Conservation (phyloP, 2,113 vertebrate genomes). For the Butorides virescens region DNA sequence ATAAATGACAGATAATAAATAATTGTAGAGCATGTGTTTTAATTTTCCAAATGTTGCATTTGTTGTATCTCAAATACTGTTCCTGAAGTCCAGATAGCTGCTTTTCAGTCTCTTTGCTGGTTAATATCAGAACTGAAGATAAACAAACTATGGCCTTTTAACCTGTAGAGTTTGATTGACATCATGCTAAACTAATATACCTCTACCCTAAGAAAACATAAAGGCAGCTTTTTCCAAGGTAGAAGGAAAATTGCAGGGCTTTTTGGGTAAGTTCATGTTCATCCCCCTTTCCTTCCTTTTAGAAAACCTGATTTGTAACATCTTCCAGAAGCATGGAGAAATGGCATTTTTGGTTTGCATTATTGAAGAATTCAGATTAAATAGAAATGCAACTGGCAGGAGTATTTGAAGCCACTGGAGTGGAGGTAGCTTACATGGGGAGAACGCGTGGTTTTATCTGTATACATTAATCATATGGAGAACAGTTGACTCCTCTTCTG, state of each 20-base stretch:
- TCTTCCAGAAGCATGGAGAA: constrained; percentile 26
- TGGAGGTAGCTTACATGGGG: not conserved
- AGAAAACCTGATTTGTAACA: constrained; percentile 31
- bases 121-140: constrained; percentile 56
- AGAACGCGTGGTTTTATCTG: not conserved
- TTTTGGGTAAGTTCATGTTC: constrained; percentile 50
- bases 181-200: constrained; percentile 50
- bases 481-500: not conserved
- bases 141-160: constrained; percentile 70
- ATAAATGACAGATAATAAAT: constrained; percentile 18
- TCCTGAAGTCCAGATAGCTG: constrained; percentile 24
- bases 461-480: not conserved
- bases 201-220: constrained; percentile 55
- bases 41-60: constrained; percentile 49
- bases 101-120: constrained; percentile 46
- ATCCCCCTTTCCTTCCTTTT: not conserved
- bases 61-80: constrained; percentile 36
- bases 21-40: constrained; percentile 6
- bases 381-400: not conserved
- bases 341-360: not conserved
- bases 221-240: constrained; percentile 32
- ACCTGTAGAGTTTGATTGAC: constrained; percentile 61
- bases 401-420: not conserved
- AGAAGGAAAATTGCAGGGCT: not conserved
- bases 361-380: not conserved